Evolutionary conservation across 2,888 invertebrate genomes (phyloP).

Genomic region (Oithona nana): DNA sequence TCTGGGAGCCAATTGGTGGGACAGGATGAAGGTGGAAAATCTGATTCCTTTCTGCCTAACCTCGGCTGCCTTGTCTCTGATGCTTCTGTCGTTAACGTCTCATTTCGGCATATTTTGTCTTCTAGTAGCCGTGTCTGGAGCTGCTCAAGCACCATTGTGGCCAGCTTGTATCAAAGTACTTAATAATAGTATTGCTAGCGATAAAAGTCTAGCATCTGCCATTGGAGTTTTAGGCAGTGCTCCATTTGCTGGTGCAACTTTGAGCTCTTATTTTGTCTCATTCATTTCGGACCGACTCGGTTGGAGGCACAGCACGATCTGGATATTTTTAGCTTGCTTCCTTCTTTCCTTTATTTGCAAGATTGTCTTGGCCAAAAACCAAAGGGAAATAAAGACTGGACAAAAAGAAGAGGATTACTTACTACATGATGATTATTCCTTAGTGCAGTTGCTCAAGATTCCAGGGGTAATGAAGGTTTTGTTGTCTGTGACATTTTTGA

Average conservation of each 20-base stretch:
- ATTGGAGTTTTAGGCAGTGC: conserved; percentile 32
- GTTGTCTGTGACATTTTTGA: conserved; percentile 30
- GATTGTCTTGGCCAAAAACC: no score
- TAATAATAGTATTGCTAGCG: conserved; percentile 30
- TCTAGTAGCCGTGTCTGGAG: conserved; percentile 29
- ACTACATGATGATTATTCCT: no score
- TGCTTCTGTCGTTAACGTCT: conserved; percentile 29
- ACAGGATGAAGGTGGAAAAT: conserved; percentile 28
- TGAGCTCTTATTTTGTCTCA: conserved; percentile 30
- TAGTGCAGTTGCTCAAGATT: conserved; percentile 27
- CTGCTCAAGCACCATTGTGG: conserved; percentile 32
- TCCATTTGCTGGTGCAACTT: conserved; percentile 31
- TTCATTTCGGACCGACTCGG: conserved; percentile 28
- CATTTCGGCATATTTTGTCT: conserved; percentile 26
- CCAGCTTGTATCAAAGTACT: conserved; percentile 31
- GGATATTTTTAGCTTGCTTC: neutral
- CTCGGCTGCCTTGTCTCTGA: conserved; percentile 29
- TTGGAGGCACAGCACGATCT: conserved; percentile 25
- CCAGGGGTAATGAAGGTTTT: conserved; percentile 29
- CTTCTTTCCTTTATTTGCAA: no score
- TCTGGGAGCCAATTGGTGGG: conserved; percentile 29
- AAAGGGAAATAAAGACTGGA: no score
- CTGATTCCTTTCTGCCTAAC: conserved; percentile 29
- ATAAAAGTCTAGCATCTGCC: conserved; percentile 27
- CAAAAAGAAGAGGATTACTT: no score